Percentiles rank a stretch among this genome's conserved stretches.
phyloP scores from a whole-genome alignment of 2,888 invertebrate species.

The Holacanthella duospinosa region DNA sequence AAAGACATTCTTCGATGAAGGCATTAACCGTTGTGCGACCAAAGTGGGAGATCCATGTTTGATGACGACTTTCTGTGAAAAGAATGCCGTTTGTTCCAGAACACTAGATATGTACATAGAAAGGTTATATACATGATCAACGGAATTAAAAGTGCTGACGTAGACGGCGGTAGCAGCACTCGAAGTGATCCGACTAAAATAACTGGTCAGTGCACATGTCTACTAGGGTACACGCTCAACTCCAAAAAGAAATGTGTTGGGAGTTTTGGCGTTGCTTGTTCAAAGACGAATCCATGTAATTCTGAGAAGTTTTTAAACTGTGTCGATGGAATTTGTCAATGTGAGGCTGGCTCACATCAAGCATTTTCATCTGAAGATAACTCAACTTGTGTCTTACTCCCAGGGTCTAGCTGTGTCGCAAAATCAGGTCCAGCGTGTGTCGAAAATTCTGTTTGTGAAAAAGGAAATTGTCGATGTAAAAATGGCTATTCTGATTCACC shows the following conservation, averaged over 20 bases:
- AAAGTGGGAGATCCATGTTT: neutral
- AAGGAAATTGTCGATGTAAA: neutral
- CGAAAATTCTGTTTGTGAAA: neutral
- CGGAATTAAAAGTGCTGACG: neutral
- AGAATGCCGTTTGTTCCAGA: conserved; percentile 2
- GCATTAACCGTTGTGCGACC: neutral
- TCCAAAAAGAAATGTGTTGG: neutral
- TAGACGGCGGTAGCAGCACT: too few relatives aligned
- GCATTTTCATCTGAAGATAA: neutral
- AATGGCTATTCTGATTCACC: neutral
- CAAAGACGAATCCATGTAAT: neutral
- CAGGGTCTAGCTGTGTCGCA: neutral
- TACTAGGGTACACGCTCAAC: neutral
- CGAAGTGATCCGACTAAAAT: neutral
- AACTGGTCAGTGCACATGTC: neutral
- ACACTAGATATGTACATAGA: neutral
- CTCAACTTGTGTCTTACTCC: neutral
- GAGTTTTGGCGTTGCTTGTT: neutral
- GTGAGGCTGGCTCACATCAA: neutral
- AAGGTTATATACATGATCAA: neutral
- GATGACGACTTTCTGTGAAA: neutral
- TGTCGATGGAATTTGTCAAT: conserved; percentile 4
- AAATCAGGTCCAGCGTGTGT: neutral
- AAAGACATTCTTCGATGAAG: neutral
- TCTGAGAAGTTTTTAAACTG: neutral